phyloP scores from a whole-genome alignment of 2,113 vertebrate species.

The Cyanoliseus patagonus region DNA sequence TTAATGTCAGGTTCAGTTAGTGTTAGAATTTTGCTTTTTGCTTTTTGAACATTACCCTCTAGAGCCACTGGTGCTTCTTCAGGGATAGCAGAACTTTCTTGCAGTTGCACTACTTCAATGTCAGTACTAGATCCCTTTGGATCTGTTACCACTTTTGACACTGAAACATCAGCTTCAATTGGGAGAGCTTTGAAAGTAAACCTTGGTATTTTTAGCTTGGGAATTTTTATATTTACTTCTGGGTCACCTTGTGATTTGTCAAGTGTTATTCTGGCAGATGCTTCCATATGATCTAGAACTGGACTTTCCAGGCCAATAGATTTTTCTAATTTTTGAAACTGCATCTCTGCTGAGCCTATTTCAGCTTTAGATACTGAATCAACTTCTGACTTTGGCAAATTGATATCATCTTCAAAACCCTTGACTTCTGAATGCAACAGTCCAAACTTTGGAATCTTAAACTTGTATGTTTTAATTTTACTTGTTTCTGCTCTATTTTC shows the following conservation, averaged over 20 bases:
- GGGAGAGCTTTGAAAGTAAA: slow-evolving; percentile 55
- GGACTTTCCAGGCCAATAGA: not conserved
- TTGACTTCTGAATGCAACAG: slow-evolving; percentile 38
- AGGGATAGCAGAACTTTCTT: not conserved
- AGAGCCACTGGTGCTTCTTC: not conserved
- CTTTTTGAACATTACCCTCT: slow-evolving; percentile 17
- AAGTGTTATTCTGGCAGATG: not conserved
- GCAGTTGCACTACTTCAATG: not conserved
- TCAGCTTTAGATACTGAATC: slow-evolving; percentile 2
- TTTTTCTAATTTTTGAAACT: not conserved
- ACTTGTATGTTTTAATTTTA: slow-evolving; percentile 50
- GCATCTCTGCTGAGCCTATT: not conserved
- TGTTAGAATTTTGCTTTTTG: slow-evolving; percentile 20
- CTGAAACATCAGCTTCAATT: slow-evolving; percentile 42
- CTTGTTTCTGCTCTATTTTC: slow-evolving; percentile 47
- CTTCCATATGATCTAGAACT: not conserved
- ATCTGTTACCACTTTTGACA: slow-evolving; percentile 41
- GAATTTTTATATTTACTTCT: slow-evolving; percentile 63
- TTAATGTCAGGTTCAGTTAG: slow-evolving; percentile 57
- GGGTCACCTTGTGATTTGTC: slow-evolving; percentile 2
- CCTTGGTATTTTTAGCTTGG: slow-evolving; percentile 65
- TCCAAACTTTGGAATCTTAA: slow-evolving; percentile 54
- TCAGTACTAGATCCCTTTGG: not conserved
- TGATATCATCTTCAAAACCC: not conserved
- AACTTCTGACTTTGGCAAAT: not conserved